Conservation (phyloP, 2,888 invertebrate genomes). For the Lathronympha strigana region DNA sequence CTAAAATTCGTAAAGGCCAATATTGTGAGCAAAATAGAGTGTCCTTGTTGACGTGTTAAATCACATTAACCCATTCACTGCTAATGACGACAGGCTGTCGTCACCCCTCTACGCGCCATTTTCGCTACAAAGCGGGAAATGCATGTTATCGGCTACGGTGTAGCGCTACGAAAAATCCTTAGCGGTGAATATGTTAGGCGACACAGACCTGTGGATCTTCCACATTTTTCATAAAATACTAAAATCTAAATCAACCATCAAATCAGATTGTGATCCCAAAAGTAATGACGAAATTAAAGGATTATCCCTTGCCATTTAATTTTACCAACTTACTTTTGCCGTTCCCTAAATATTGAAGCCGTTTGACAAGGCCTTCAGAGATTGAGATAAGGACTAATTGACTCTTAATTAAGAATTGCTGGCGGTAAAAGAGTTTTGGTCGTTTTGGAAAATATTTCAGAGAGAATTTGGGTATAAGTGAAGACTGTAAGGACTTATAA, state of each 20-base stretch:
- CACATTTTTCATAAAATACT: not conserved
- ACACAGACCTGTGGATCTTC: too few relatives aligned
- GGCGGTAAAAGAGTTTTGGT: not conserved
- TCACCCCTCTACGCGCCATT: too few relatives aligned
- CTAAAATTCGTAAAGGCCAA: too few relatives aligned
- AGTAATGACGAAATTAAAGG: constrained; percentile 28
- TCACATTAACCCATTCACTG: too few relatives aligned
- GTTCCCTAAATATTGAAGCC: constrained; percentile 11
- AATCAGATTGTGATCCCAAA: constrained; percentile 27
- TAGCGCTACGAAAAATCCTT: too few relatives aligned
- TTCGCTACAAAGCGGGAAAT: too few relatives aligned
- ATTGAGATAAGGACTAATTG: constrained; percentile 16
- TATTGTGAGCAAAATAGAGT: too few relatives aligned
- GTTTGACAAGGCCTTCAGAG: constrained; percentile 3
- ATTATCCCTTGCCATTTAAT: constrained; percentile 19
- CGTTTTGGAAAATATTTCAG: not conserved
- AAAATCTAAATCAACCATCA: not conserved
- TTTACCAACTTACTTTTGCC: constrained; percentile 7
- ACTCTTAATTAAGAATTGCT: not conserved
- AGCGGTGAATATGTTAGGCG: too few relatives aligned
- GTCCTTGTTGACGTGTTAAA: too few relatives aligned
- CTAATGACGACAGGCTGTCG: too few relatives aligned
- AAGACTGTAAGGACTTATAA: not conserved
- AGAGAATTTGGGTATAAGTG: not conserved
- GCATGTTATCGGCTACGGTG: too few relatives aligned